A percentile compares a stretch with the other conserved stretches of the same genome.
Evolutionary conservation across 2,888 invertebrate species (phyloP).

Genomic region (Pandemis corylana): DNA sequence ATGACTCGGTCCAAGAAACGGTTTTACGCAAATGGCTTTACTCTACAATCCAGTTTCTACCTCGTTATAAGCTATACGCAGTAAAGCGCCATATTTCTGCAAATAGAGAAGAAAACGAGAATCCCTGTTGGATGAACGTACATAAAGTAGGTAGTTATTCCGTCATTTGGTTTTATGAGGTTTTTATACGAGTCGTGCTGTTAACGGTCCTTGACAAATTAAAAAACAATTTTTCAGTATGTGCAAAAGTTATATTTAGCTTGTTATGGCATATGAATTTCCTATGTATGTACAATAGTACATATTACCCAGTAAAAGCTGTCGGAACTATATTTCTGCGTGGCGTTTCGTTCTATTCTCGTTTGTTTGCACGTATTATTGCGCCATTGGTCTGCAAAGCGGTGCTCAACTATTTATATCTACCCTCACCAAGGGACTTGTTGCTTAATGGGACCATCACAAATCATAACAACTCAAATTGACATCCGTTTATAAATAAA

Average conservation of each 20-base stretch:
- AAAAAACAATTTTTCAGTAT: not conserved
- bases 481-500: constrained; percentile 24
- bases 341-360: constrained; percentile 54
- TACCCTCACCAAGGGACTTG: constrained; percentile 36
- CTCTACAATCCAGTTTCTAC: not conserved
- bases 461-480: constrained; percentile 27
- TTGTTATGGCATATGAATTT: not conserved
- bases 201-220: not conserved
- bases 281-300: not conserved
- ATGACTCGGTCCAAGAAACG: not conserved
- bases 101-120: not conserved
- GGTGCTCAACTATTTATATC: constrained; percentile 47
- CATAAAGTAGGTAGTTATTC: not conserved
- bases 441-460: constrained; percentile 21
- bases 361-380: constrained; percentile 49
- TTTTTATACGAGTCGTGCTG: not conserved
- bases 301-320: not conserved
- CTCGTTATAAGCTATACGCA: not conserved
- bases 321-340: constrained; percentile 11
- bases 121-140: not conserved
- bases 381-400: constrained; percentile 51
- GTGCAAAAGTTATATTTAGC: not conserved
- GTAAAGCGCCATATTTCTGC: not conserved
- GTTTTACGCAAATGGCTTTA: not conserved
- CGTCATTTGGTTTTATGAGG: not conserved